Conservation (phyloP, 2,888 invertebrate genomes). For the Drosophila tanythrix region DNA sequence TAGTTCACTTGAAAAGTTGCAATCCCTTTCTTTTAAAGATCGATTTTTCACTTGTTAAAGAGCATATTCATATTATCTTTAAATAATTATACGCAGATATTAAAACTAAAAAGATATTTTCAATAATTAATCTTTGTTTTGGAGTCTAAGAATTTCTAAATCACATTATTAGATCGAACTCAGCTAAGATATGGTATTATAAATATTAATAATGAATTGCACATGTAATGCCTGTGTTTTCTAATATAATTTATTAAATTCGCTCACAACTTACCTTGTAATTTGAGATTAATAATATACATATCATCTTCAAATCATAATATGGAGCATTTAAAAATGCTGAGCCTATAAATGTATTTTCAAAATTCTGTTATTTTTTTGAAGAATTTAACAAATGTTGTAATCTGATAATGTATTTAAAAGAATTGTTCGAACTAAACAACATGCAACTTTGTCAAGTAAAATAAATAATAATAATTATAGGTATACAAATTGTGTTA, state of each 20-base stretch:
- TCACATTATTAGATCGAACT: background rate
- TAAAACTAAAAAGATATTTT: background rate
- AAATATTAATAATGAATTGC: background rate
- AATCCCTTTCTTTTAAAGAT: background rate
- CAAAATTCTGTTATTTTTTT: background rate
- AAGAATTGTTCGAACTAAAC: background rate
- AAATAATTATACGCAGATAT: background rate
- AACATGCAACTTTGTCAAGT: background rate
- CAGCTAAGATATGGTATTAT: background rate
- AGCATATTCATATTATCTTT: background rate
- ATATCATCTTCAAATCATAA: background rate
- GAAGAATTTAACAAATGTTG: no score
- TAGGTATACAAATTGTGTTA: background rate
- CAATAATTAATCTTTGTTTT: background rate
- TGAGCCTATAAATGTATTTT: background rate
- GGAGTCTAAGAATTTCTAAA: background rate
- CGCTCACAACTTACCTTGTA: background rate
- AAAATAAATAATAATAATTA: background rate
- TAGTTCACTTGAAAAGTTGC: constrained; percentile 10
- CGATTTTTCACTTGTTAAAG: background rate
- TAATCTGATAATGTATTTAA: background rate
- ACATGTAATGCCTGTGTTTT: background rate
- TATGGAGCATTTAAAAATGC: background rate
- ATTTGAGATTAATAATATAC: background rate
- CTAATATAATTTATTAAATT: background rate